Evolutionary conservation across 2,797 vertebrate species (phyloP).

Genomic region (Muscicapa striata): DNA sequence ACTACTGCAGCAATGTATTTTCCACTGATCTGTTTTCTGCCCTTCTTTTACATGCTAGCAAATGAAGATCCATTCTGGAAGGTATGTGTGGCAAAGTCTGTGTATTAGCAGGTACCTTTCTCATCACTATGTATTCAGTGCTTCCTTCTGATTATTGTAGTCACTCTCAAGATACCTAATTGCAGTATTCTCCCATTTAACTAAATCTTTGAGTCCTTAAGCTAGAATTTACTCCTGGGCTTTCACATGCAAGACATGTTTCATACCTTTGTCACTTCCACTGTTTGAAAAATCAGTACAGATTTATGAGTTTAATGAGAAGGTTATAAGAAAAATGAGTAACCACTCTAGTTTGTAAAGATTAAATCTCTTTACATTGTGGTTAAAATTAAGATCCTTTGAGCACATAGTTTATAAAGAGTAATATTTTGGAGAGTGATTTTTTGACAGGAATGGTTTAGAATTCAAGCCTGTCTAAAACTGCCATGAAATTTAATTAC

Average conservation of each 20-base stretch:
- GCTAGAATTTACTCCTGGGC: not conserved
- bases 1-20: not conserved
- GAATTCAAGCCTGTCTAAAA: not conserved
- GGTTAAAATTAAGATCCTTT: not conserved
- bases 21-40: constrained; percentile 89
- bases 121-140: not conserved
- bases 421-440: not conserved
- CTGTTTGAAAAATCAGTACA: not conserved
- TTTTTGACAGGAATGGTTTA: not conserved
- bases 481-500: not conserved
- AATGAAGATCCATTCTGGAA: constrained; percentile 96
- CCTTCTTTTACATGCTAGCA: constrained; percentile 89
- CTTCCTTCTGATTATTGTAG: not conserved
- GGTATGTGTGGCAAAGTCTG: constrained; percentile 76
- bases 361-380: not conserved
- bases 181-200: not conserved
- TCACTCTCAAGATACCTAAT: not conserved
- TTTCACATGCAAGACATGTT: not conserved
- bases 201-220: not conserved
- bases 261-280: not conserved
- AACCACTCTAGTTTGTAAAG: not conserved
- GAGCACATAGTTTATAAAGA: not conserved
- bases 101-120: not conserved
- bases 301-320: not conserved
- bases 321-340: not conserved